phyloP scores from a whole-genome alignment of 2,888 invertebrate species.

The Conistra vaccinii region DNA sequence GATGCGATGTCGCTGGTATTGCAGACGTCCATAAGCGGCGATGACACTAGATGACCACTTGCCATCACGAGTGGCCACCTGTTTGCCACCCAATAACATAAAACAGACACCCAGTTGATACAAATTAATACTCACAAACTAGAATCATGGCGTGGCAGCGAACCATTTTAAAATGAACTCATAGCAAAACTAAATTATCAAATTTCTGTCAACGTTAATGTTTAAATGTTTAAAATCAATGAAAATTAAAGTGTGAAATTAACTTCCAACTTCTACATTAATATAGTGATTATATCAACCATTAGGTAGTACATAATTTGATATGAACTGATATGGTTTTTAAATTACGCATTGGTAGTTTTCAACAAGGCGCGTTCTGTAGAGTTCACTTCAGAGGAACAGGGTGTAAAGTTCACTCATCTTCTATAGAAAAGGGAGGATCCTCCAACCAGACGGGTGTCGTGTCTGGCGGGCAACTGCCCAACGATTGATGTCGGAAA shows the following conservation, averaged over 20 bases:
- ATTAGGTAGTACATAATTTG: not conserved
- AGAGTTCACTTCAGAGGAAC: too few species aligned
- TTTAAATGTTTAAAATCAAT: slow-evolving; percentile 14
- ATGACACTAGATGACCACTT: too few species aligned
- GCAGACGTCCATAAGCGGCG: too few species aligned
- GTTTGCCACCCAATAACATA: too few species aligned
- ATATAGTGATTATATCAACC: slow-evolving; percentile 2
- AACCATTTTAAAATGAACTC: slow-evolving; percentile 14
- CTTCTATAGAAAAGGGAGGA: too few species aligned
- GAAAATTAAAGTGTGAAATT: slow-evolving; percentile 30
- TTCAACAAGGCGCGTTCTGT: not conserved
- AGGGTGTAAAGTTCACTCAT: too few species aligned
- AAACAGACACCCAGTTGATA: too few species aligned
- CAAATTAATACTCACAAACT: slow-evolving; percentile 1
- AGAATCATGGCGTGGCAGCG: not conserved
- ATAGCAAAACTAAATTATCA: not conserved
- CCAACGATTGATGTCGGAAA: too few species aligned
- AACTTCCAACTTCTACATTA: not conserved
- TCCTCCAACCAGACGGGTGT: too few species aligned
- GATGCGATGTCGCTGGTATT: too few species aligned
- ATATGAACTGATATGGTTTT: not conserved
- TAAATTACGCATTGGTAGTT: not conserved
- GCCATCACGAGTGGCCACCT: too few species aligned
- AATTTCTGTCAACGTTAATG: not conserved
- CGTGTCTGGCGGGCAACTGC: too few species aligned